Base-by-base conservation (phyloP, 2,113 vertebrate genomes). In the Abramis brama region DNA sequence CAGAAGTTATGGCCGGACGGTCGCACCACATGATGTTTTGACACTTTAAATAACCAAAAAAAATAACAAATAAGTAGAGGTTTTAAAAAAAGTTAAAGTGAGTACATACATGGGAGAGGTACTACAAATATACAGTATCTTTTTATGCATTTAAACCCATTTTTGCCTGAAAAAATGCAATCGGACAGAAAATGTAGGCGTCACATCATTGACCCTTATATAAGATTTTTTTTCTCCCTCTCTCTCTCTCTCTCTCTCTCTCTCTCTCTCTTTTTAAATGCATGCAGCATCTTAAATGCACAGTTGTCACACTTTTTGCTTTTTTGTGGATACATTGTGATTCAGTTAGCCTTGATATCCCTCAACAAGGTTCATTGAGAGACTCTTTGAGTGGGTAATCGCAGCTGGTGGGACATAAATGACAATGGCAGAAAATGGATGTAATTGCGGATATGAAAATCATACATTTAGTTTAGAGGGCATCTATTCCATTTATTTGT, bases 381-480 rank as follows among this genome's bases (percentile, higher is more conserved):
- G 43, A n/a, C 15, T 60, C 5, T 27, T 30, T 23, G 50, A 19
- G 13, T 11, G 13, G 30, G 19, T 47, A 74, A 59, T 59, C 25
- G 30, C 13, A 59, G 27, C 39, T 60, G 68, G 27, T 70, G 11
- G 10, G 43, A 52, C 39, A 47, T 43, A 30, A 47, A 57, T 47
- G n/a, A 70, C 23, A 47, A 45, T 27, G 70, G 70, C 33, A 55
- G 50, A 75, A 73, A 60, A 59, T 30, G 8, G 15, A 75, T 75
- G 52, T 84, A 84, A 84, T 84, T 70, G 75, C 33, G 6, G 9
- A 74, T 59, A 74, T 84, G 70, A 74, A 84, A 84, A 43, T 60
- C 25, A 74, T 43, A 74, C 30, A 4, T 75, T 55, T 75, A n/a
- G 10, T 83, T 52, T 60, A 60, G 80, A 45, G 1, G 47, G n/a